Evolutionary conservation across 2,888 invertebrate species (phyloP).

Genomic region (Prenolepis imparis): DNA sequence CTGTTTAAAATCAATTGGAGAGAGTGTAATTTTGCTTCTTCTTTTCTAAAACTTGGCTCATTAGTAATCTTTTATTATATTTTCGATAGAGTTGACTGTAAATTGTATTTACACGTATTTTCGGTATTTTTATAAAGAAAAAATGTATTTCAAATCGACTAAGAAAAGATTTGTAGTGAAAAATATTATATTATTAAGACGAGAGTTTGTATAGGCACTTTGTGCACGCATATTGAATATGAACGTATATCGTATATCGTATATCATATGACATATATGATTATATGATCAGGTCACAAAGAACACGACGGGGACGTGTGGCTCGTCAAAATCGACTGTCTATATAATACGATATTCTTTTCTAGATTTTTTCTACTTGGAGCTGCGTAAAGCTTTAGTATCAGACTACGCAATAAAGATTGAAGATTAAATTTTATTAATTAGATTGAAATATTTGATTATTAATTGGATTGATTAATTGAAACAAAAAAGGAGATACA

Average conservation of each 20-base stretch:
- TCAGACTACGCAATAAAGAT: too few species aligned
- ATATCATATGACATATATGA: not conserved
- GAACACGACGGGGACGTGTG: not conserved
- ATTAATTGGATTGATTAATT: too few species aligned
- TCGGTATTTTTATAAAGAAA: not conserved
- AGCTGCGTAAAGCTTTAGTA: not conserved
- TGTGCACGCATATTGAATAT: not conserved
- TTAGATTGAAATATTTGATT: too few species aligned
- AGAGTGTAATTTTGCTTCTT: not conserved
- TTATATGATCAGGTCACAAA: not conserved
- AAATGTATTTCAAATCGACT: not conserved
- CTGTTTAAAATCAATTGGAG: not conserved
- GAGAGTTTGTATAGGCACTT: not conserved
- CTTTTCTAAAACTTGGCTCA: not conserved
- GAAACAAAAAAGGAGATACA: too few species aligned
- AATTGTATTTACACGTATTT: not conserved
- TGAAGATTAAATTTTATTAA: too few species aligned
- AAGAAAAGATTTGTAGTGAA: not conserved
- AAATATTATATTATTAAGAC: not conserved
- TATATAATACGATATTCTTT: too few species aligned
- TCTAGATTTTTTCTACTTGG: not conserved
- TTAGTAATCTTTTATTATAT: not conserved
- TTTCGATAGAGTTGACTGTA: not conserved
- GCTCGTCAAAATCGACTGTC: not conserved
- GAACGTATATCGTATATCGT: not conserved